These are phyloP conservation scores for Pteropus alecto DNA, from an alignment of 2,113 vertebrate species.

Conservation along the genomic window DNA sequence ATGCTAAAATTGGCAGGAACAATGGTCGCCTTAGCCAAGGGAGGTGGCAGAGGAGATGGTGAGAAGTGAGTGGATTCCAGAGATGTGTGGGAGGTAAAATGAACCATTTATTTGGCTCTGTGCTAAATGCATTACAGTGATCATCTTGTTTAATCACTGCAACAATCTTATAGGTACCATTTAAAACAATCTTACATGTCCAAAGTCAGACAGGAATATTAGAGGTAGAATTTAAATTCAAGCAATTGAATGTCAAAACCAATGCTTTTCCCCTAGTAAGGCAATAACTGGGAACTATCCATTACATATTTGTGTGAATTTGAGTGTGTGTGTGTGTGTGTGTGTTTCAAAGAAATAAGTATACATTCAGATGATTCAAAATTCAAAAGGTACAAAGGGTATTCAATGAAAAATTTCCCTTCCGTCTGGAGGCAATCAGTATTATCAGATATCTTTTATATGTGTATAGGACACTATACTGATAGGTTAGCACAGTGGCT, in stretches of 20 bases:
- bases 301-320: slow-evolving; percentile 28
- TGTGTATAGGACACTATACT: background rate
- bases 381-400: background rate
- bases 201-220: slow-evolving; percentile 31
- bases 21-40: slow-evolving; percentile 55
- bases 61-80: slow-evolving; percentile 59
- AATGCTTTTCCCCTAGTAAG: background rate
- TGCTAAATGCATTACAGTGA: slow-evolving; percentile 11
- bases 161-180: background rate
- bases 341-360: background rate
- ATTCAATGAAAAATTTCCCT: slow-evolving; percentile 23
- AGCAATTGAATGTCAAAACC: background rate
- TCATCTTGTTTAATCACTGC: slow-evolving; percentile 44
- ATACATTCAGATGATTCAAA: slow-evolving; percentile 15
- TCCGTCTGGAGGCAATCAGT: background rate
- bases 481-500: background rate
- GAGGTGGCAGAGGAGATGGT: slow-evolving; percentile 45
- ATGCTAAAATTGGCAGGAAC: slow-evolving; percentile 70
- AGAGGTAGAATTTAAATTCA: slow-evolving; percentile 33
- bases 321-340: background rate
- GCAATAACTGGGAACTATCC: background rate
- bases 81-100: slow-evolving; percentile 44
- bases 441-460: background rate
- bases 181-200: slow-evolving; percentile 49
- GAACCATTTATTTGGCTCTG: slow-evolving; percentile 40